Conservation (phyloP, 2,113 vertebrate genomes). For the Benitochromis conjunctus region DNA sequence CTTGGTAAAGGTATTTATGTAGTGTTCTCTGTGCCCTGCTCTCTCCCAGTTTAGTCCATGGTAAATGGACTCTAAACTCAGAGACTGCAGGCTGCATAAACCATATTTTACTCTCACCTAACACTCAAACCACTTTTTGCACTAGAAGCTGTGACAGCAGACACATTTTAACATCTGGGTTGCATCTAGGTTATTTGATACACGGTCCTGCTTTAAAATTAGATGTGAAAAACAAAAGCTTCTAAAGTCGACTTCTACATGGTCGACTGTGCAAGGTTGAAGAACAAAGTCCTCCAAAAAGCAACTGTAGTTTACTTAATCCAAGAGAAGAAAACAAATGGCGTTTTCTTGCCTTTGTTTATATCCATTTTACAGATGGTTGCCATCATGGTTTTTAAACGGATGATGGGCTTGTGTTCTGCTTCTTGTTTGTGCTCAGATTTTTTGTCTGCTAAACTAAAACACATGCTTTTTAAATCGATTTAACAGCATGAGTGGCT, state of each 20-base stretch:
- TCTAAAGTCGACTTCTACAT: background rate
- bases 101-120: background rate
- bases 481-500: background rate
- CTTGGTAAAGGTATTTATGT: background rate
- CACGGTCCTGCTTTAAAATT: background rate
- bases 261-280: background rate
- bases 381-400: background rate
- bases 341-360: background rate
- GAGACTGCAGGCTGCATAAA: background rate
- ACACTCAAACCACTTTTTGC: background rate
- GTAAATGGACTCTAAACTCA: background rate
- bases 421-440: background rate
- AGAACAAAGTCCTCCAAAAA: background rate
- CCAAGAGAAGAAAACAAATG: background rate
- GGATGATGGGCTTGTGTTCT: accelerated
- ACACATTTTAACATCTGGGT: background rate
- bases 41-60: background rate
- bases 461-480: accelerated
- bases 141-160: background rate
- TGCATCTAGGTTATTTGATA: too few species aligned
- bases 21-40: accelerated
- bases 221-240: background rate
- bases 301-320: background rate
- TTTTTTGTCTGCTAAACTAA: background rate
- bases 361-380: background rate